Base-by-base conservation (phyloP, 2,113 vertebrate genomes). In the Syngnathus floridae region DNA sequence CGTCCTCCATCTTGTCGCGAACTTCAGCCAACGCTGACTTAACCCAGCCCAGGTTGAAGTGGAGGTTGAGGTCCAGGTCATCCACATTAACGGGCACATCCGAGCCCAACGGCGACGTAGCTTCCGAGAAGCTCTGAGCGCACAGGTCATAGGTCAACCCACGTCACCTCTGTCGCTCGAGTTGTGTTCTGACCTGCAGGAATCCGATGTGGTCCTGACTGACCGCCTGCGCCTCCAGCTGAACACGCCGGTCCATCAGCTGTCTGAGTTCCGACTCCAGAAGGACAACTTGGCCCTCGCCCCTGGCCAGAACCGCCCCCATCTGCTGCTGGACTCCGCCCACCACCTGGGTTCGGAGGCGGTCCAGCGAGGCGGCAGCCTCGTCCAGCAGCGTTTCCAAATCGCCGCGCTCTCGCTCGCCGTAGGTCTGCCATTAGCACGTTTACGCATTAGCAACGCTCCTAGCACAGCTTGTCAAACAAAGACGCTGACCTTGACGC, bases 171-270 rank as follows among this genome's bases (percentile, higher is more conserved):
- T 12, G 21, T 11, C 4, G 5, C 55, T 1, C 7, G 19, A n/a
- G 48, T 21, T 51, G 7, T 9, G 7, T 1, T 31, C 40, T 4
- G 31, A 90, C 91, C 87, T 90, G 84, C 36, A 92, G 82, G 80
- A 92, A 92, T 66, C 66, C 58, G 31, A 92, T 91, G 81, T 92
- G 91, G 22, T 92, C 91, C 59, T 91, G 86, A 36, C 87, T 88
- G 66, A 81, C 74, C 7, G 91, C 89, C 77, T 88, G 88, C 0
- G 26, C 66, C 75, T 89, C 90, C 64, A 92, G 84, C 7, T 36
- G 64, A 0, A 64, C 78, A 56, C 87, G 76, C 22, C 71, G 72
- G 9, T 86, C 81, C 7, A 3, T 68, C 71, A 92, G 69, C 71
- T 79, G 70, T 1, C 10, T 7, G 0, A 91, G 75, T 73, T 90